A percentile compares a stretch with the other conserved stretches of the same genome.
Evolutionary conservation across 1,140 invertebrate species (phyloP).

Genomic region (Nephotettix cincticeps): DNA sequence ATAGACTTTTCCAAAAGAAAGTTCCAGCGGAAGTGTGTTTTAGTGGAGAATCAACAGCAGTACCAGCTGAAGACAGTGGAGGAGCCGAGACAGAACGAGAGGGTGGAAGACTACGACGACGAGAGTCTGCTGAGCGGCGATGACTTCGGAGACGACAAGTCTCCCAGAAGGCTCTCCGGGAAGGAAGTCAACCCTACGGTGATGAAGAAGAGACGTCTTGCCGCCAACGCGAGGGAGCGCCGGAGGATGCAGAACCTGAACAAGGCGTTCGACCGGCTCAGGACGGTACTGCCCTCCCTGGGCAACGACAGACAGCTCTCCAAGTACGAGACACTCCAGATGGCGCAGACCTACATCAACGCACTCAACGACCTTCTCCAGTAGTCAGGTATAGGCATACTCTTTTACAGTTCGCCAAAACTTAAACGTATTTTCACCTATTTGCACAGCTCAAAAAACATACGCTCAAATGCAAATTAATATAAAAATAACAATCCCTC

Average conservation of each 20-base stretch:
- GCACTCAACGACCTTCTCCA: constrained; percentile 83
- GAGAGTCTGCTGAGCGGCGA: constrained; percentile 26
- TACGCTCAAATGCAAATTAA: too few species aligned
- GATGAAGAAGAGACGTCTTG: constrained; percentile 78
- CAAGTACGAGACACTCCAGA: constrained; percentile 96
- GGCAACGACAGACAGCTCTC: constrained; percentile 90
- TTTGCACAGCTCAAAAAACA: too few species aligned
- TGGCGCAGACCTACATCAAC: constrained; percentile 95
- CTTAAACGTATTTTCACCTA: too few species aligned
- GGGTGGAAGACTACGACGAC: constrained; percentile 26
- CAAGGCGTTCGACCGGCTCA: constrained; percentile 87
- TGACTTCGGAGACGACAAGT: constrained; percentile 35
- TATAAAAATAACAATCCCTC: too few species aligned
- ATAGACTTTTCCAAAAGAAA: constrained; percentile 4
- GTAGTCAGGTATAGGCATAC: too few species aligned
- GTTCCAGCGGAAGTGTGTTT: background rate
- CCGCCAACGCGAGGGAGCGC: constrained; percentile 90
- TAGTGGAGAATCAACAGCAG: constrained; percentile 24
- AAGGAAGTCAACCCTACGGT: constrained; percentile 73
- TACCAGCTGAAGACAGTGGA: background rate
- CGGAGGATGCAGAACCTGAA: constrained; percentile 94
- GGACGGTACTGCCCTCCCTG: constrained; percentile 85
- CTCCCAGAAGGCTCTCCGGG: constrained; percentile 16
- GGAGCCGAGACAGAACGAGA: constrained; percentile 20
- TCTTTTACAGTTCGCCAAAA: too few species aligned